Base-by-base conservation (phyloP, 2,888 invertebrate genomes). In the Drosophila pseudotalamancana region DNA sequence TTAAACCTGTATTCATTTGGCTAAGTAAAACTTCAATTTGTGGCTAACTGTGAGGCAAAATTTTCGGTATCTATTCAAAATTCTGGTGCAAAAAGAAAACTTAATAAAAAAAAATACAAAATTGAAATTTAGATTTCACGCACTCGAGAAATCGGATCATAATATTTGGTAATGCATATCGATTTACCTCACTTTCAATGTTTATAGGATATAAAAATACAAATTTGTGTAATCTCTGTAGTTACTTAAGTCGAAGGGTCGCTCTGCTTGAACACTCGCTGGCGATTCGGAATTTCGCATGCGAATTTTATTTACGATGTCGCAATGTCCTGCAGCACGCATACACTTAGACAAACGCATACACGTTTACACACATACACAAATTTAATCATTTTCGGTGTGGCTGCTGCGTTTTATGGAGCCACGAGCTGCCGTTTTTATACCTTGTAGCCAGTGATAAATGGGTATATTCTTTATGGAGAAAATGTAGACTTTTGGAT, bases 331-430 rank as follows among this genome's bases (percentile, higher is more conserved):
- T 40, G 43, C 27, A 55, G 48, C 39, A 53, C 35, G 27, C 21
- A 27, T 9, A 39, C 31, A 43, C 6, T 19, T 11, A 9, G n/a
- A n/a, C 42, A 35, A 9, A 23, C 9, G 2, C n/a, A 12, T 16
- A 5, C 12, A 34, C 19, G 18, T n/a, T n/a, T n/a, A n/a, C 29
- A n/a, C 18, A 39, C 25, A 27, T 6, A 11, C 46, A n/a, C 8
- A 74, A 78, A 76, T 76, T 76, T 76, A 76, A 76, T 76, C 66
- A 76, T 76, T 74, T 74, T 66, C 63, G 29, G 51, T 63, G 62
- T 51, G 63, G 45, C 59, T 48, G 74, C 62, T 75, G 74, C 62
- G 56, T 75, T 75, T 75, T 75, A 75, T 46, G 65, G 49, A 29
- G 62, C 37, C 60, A 72, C 56, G 69, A 61, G 57, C 69, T 69